A percentile compares a stretch with the other conserved stretches of the same genome.
Conservation (phyloP, 2,113 vertebrate species). For the Gracilinanus agilis region DNA sequence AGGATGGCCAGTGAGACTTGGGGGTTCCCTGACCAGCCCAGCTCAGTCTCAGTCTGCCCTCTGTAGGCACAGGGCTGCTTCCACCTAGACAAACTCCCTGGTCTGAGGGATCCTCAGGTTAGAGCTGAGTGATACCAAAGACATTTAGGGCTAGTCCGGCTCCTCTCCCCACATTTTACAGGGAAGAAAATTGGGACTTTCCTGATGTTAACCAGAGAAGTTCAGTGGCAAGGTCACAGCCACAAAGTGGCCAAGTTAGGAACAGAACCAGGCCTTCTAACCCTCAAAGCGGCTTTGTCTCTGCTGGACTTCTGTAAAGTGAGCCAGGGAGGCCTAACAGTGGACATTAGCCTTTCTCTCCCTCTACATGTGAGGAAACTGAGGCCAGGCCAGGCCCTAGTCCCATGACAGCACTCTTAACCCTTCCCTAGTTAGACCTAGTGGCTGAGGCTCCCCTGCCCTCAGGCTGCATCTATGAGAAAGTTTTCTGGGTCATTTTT, state of each 20-base stretch:
- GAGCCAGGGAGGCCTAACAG: too few species aligned
- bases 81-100: background rate
- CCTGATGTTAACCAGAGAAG: too few species aligned
- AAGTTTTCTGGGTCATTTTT: background rate
- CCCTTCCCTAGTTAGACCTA: too few species aligned
- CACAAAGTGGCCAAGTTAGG: too few species aligned
- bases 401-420: background rate
- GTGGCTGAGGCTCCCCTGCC: background rate
- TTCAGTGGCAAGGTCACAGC: too few species aligned
- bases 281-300: too few species aligned
- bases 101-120: background rate
- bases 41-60: slow-evolving; percentile 44
- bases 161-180: too few species aligned
- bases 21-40: background rate
- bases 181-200: too few species aligned
- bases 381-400: background rate
- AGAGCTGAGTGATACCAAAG: too few species aligned
- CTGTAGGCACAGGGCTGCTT: slow-evolving; percentile 56
- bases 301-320: too few species aligned
- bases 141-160: too few species aligned
- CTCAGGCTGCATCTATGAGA: background rate
- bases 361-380: background rate
- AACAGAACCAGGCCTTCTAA: too few species aligned
- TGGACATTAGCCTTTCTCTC: background rate
- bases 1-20: background rate